phyloP scores from a whole-genome alignment of 2,113 vertebrate species.

The Stigmatopora argus region DNA sequence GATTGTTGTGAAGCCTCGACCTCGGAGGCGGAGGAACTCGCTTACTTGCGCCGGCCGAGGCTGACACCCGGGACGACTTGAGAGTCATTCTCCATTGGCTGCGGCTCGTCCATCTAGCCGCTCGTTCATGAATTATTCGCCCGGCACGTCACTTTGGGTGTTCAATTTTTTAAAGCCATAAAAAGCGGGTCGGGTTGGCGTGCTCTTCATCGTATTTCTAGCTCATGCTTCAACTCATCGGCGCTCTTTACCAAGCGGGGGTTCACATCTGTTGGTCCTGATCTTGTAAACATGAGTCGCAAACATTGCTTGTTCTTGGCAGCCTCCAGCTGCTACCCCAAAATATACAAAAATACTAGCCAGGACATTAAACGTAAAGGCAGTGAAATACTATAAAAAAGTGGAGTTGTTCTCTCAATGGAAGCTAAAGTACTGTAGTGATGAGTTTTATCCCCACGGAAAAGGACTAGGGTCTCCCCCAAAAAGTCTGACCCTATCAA shows the following conservation, averaged over 20 bases:
- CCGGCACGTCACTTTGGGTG: background rate
- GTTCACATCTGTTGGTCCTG: background rate
- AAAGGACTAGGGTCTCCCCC: too few species aligned
- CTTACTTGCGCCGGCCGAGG: background rate
- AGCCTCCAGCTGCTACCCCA: background rate
- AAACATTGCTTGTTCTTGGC: background rate
- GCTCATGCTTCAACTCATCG: background rate
- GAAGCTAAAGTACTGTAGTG: too few species aligned
- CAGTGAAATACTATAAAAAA: background rate
- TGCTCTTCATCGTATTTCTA: background rate
- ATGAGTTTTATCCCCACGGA: too few species aligned
- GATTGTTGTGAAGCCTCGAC: background rate
- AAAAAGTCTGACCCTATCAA: too few species aligned
- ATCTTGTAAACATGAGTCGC: background rate
- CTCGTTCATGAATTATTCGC: slow-evolving; percentile 19
- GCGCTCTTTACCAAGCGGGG: background rate
- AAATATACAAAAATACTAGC: background rate
- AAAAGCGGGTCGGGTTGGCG: background rate
- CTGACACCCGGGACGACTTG: slow-evolving; percentile 24
- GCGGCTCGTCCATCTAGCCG: background rate
- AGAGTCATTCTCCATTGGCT: slow-evolving; percentile 16
- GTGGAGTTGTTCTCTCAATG: background rate
- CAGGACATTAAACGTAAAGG: background rate
- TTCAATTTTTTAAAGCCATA: background rate
- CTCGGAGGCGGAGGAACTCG: slow-evolving; percentile 14